These are phyloP conservation scores for Yponomeuta malinellus DNA, from an alignment of 2,888 invertebrate genomes.

Conservation along the genomic window DNA sequence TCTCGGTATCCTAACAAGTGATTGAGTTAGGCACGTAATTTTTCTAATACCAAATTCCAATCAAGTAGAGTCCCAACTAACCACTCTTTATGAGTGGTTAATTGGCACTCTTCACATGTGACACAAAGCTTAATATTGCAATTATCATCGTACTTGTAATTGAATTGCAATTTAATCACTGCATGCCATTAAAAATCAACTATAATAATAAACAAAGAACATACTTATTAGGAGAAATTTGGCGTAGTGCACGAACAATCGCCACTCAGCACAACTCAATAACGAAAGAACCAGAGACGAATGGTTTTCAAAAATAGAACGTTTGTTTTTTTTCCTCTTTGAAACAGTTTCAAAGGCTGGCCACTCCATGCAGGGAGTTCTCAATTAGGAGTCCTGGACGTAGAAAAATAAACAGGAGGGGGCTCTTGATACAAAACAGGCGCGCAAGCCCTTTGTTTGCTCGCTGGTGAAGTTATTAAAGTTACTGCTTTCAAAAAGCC, in stretches of 20 bases:
- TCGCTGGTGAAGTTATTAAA: constrained; percentile 54
- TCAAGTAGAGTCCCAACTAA: no score
- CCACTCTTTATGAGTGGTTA: no score
- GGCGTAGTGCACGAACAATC: not conserved
- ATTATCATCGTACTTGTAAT: no score
- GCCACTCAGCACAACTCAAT: not conserved
- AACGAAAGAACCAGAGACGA: not conserved
- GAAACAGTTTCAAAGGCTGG: constrained; percentile 20
- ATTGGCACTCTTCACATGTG: no score
- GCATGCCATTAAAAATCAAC: no score
- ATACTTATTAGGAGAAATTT: no score
- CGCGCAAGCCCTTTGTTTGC: constrained; percentile 57
- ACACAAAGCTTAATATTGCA: no score
- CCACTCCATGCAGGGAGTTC: constrained; percentile 23
- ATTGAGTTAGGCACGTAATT: no score
- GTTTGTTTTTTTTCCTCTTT: constrained; percentile 8
- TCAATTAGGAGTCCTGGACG: constrained; percentile 40
- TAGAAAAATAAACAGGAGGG: constrained; percentile 57
- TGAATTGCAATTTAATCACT: no score
- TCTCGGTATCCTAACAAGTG: no score
- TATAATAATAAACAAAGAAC: no score
- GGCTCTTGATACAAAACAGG: constrained; percentile 60
- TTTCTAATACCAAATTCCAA: no score
- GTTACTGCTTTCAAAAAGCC: constrained; percentile 35
- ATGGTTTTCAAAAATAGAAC: constrained; percentile 9